Evolutionary conservation across 2,888 invertebrate species (phyloP).

Genomic region (Bhutanitis thaidina): DNA sequence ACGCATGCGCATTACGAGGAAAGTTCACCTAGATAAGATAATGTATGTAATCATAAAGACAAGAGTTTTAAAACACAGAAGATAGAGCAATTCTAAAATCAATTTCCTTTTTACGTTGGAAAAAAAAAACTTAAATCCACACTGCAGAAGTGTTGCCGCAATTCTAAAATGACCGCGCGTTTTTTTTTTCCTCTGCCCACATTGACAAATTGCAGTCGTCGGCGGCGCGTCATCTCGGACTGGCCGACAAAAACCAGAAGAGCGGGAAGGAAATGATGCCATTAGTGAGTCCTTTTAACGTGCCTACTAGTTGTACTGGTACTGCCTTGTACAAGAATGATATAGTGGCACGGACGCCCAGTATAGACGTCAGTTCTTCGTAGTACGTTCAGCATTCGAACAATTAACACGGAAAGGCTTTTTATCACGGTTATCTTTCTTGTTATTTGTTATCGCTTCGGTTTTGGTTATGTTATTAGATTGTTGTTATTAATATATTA

Average conservation of each 20-base stretch:
- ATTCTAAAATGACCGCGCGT: constrained; percentile 26
- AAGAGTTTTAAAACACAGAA: neutral
- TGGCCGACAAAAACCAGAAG: constrained; percentile 34
- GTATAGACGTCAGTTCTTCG: neutral
- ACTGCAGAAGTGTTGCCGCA: constrained; percentile 23
- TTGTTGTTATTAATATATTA: neutral
- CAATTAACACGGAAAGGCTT: constrained; percentile 20
- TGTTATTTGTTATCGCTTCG: constrained; percentile 1
- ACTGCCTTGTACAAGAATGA: constrained; percentile 10
- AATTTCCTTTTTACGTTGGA: constrained; percentile 20
- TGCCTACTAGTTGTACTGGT: constrained; percentile 3
- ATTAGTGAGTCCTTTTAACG: constrained; percentile 25
- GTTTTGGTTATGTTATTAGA: constrained; percentile 1
- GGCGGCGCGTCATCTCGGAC: constrained; percentile 28
- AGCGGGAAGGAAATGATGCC: constrained; percentile 33
- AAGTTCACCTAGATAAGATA: neutral
- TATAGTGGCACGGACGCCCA: neutral
- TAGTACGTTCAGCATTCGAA: constrained; percentile 12
- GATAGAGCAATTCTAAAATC: constrained; percentile 6
- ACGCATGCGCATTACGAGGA: constrained; percentile 4
- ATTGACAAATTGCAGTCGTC: constrained; percentile 38
- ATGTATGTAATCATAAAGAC: neutral
- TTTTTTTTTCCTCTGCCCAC: constrained; percentile 27
- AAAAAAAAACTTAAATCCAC: constrained; percentile 23
- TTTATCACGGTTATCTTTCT: constrained; percentile 6